These are phyloP conservation scores for Otus sunia DNA, from an alignment of 2,113 vertebrate genomes.

Conservation along the genomic window DNA sequence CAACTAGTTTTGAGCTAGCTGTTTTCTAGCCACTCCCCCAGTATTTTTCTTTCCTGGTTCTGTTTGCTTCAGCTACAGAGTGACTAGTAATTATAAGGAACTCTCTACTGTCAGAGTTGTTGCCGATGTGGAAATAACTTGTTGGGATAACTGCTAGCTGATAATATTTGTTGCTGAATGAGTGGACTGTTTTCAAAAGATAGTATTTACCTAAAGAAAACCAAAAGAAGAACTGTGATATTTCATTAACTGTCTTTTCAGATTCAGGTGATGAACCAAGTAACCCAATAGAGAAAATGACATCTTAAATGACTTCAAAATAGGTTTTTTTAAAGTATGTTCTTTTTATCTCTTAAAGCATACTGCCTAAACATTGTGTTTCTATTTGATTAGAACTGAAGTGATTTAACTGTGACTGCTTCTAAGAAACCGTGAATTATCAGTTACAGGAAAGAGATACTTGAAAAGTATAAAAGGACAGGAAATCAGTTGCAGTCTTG, in stretches of 20 bases:
- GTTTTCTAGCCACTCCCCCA: background rate
- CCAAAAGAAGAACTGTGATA: background rate
- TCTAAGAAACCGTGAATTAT: background rate
- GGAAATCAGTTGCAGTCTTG: background rate
- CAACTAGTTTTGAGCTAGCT: background rate
- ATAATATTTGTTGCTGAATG: background rate
- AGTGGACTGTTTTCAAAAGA: background rate
- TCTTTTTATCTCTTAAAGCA: background rate
- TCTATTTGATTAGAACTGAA: background rate
- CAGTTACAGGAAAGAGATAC: background rate
- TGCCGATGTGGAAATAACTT: background rate
- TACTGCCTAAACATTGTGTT: background rate
- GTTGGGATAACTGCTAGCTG: background rate
- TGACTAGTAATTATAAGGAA: background rate
- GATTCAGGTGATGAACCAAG: background rate
- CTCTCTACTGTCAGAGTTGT: background rate
- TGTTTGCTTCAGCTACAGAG: background rate
- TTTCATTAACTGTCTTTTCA: background rate
- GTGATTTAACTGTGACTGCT: background rate
- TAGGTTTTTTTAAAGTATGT: background rate
- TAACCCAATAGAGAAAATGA: background rate
- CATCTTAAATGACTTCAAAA: background rate
- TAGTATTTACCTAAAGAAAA: background rate
- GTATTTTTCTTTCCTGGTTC: background rate
- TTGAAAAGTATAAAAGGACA: background rate